These are phyloP conservation scores for Intellagama lesueurii DNA, from an alignment of 2,797 vertebrate species.

Conservation along the genomic window DNA sequence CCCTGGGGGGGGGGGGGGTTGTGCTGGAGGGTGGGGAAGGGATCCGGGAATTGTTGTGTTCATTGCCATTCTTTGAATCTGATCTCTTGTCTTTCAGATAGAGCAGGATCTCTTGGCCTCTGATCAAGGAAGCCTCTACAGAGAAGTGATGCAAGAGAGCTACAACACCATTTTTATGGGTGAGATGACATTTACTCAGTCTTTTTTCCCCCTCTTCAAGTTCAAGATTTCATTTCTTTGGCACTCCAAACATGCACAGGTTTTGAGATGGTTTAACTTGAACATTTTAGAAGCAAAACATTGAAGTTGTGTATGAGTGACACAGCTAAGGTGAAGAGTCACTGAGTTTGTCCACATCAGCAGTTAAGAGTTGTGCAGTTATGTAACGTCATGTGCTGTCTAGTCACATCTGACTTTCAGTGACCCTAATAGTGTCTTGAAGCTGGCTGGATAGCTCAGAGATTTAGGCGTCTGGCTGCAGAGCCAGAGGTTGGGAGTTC, in stretches of 20 bases:
- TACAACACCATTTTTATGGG: slow-evolving; percentile 32
- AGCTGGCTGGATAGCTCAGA: no score
- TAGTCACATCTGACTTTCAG: no score
- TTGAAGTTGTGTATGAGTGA: neutral
- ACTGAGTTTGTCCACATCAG: neutral
- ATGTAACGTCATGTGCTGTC: no score
- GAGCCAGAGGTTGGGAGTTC: no score
- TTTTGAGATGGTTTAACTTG: neutral
- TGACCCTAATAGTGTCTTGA: no score
- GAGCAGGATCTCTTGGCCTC: slow-evolving; percentile 19
- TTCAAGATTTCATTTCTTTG: neutral
- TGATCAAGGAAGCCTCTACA: slow-evolving; percentile 26
- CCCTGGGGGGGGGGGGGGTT: neutral
- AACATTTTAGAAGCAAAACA: neutral
- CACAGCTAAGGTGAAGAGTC: neutral
- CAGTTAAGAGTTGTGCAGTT: neutral
- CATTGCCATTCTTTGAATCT: neutral
- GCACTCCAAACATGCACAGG: neutral
- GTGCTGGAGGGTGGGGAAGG: neutral
- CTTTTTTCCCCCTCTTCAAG: neutral
- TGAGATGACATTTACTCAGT: neutral
- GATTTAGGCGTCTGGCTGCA: no score
- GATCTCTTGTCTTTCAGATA: slow-evolving; percentile 2
- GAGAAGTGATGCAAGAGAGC: slow-evolving; percentile 30
- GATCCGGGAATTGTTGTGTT: neutral